These are phyloP conservation scores for Mystacides longicornis DNA, from an alignment of 2,888 invertebrate species.

Conservation along the genomic window DNA sequence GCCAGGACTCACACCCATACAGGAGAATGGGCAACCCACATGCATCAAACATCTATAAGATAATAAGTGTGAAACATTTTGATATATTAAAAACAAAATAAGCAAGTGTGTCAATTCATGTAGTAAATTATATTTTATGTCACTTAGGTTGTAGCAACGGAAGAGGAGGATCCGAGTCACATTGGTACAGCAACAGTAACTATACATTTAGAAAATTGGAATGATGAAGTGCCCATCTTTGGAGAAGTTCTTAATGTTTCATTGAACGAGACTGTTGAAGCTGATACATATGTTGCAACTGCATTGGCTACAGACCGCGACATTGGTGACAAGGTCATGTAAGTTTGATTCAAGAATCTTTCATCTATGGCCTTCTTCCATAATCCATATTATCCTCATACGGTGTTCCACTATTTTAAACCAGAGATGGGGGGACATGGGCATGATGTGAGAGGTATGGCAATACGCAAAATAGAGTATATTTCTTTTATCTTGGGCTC, in stretches of 20 bases:
- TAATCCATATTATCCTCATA: too few relatives aligned
- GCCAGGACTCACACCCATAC: too few relatives aligned
- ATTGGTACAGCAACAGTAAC: constrained; percentile 38
- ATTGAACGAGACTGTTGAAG: constrained; percentile 50
- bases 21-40: too few relatives aligned
- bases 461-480: not conserved
- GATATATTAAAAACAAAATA: too few relatives aligned
- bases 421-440: too few relatives aligned
- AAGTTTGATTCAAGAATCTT: constrained; percentile 30
- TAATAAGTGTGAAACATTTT: too few relatives aligned
- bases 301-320: constrained; percentile 56
- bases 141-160: constrained; percentile 28
- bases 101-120: too few relatives aligned
- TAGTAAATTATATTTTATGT: not conserved
- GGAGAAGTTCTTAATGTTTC: constrained; percentile 33
- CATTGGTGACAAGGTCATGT: constrained; percentile 52
- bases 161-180: constrained; percentile 26
- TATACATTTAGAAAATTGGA: constrained; percentile 56
- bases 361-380: too few relatives aligned
- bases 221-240: constrained; percentile 65
- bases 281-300: constrained; percentile 42
- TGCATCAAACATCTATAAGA: too few relatives aligned
- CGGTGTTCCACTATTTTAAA: too few relatives aligned
- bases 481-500: not conserved
- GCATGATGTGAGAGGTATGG: too few relatives aligned